phyloP scores from a whole-genome alignment of 2,888 invertebrate genomes.

The Nematopogon swammerdamellus region DNA sequence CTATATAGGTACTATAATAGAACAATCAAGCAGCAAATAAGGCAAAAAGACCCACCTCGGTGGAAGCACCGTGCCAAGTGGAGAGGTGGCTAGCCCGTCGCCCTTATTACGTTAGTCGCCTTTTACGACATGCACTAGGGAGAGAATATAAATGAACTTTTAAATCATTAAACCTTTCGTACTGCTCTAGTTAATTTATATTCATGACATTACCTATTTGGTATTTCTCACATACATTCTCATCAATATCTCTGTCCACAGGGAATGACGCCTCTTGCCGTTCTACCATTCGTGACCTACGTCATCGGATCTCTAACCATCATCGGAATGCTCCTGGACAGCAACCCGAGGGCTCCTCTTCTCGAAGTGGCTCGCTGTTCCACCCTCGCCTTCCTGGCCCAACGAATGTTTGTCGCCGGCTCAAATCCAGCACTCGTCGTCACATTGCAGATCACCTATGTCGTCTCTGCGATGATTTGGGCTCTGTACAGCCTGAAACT shows the following conservation, averaged over 20 bases:
- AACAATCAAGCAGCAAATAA: too few species aligned
- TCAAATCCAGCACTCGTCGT: slow-evolving; percentile 35
- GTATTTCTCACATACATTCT: too few species aligned
- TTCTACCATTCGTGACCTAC: slow-evolving; percentile 58
- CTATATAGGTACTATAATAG: too few species aligned
- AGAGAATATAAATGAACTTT: too few species aligned
- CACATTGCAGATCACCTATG: slow-evolving; percentile 54
- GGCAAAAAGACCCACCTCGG: too few species aligned
- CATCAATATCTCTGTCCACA: slow-evolving; percentile 39
- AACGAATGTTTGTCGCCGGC: slow-evolving; percentile 23
- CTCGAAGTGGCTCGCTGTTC: slow-evolving; percentile 66
- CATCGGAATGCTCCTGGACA: slow-evolving; percentile 71
- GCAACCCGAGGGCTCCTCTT: slow-evolving; percentile 56
- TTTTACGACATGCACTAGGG: too few species aligned
- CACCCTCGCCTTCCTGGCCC: slow-evolving; percentile 48
- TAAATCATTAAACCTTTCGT: too few species aligned
- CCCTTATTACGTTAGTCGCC: too few species aligned
- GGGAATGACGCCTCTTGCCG: slow-evolving; percentile 60
- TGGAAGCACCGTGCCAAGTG: too few species aligned
- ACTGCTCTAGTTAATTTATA: too few species aligned
- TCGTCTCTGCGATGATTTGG: slow-evolving; percentile 62
- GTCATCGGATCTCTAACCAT: slow-evolving; percentile 65
- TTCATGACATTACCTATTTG: too few species aligned
- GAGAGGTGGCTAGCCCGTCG: too few species aligned
- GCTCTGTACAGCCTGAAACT: slow-evolving; percentile 57